Conservation (phyloP, 2,888 invertebrate genomes). For the Parasteatoda lunata region DNA sequence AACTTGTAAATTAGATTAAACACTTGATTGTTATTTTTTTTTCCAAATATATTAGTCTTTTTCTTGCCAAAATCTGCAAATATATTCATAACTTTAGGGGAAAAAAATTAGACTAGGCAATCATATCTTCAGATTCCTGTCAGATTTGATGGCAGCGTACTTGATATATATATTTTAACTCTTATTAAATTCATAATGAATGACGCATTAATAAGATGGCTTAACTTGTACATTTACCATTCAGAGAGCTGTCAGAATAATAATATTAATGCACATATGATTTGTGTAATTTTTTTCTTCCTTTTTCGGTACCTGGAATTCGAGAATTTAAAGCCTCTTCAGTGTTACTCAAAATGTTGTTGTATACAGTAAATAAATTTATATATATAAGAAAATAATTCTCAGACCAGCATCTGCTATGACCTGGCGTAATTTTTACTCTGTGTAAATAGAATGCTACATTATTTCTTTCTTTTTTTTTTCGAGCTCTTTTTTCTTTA, state of each 20-base stretch:
- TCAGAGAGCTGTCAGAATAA: neutral
- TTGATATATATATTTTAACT: constrained; percentile 40
- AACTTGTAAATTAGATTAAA: neutral
- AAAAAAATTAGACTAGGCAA: constrained; percentile 20
- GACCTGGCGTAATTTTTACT: constrained; percentile 60
- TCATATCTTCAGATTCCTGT: constrained; percentile 17
- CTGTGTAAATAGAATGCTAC: constrained; percentile 68
- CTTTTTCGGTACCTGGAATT: constrained; percentile 56
- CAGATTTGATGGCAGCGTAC: neutral
- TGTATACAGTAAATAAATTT: constrained; percentile 69
- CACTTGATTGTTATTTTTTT: neutral
- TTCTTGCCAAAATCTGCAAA: constrained; percentile 37
- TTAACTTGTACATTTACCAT: constrained; percentile 35
- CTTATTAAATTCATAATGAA: constrained; percentile 19
- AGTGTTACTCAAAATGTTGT: constrained; percentile 67
- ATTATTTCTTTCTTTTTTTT: constrained; percentile 50
- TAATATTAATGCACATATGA: constrained; percentile 53
- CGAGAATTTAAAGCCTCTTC: constrained; percentile 55
- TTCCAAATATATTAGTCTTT: neutral
- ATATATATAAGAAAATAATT: constrained; percentile 62
- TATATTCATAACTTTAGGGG: constrained; percentile 28
- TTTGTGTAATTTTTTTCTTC: constrained; percentile 52
- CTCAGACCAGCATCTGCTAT: constrained; percentile 53
- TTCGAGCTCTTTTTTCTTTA: no score
- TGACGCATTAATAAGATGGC: no score